Evolutionary conservation across 2,888 invertebrate genomes (phyloP), one percentile per base, ranked within the genome.

Genomic region (Busseola fusca): DNA sequence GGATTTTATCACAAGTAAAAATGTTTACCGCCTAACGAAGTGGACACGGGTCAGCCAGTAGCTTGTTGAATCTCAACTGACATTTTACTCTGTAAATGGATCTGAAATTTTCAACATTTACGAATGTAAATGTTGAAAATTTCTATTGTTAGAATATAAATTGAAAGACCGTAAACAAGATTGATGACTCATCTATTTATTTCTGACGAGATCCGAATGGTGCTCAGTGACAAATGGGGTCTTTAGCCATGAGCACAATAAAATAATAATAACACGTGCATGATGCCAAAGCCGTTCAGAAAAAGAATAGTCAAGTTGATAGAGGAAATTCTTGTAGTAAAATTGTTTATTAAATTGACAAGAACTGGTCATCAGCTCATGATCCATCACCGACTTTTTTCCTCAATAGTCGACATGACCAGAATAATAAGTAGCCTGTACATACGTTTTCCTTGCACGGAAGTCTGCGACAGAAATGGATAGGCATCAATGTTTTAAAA

Each of bases 121-220:
- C n/a, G n/a, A n/a, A n/a, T n/a, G n/a, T n/a, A n/a, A n/a, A n/a
- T n/a, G n/a, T n/a, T n/a, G n/a, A n/a, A n/a, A n/a, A 52, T 34
- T 52, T 63, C 37, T 78, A 63, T 62, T 48, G 34, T 45, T 57
- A 27, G 27, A 54, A 59, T 48, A 30, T 48, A 64, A 59, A 59
- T 59, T 1, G 10, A 69, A n/a, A 21, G 21, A 52, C 16, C 21
- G 25, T 76, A 59, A 52, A 48, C 58, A 71, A 71, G 60, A 74
- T 78, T 73, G 45, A 62, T 72, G 37, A 25, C 37, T 45, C 5
- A 30, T 45, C 56, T 64, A 62, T 78, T 72, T 60, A 72, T 71
- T 71, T 37, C 34, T 52, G 77, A 59, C 58, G 21, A 52, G 50
- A 77, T 4, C 27, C 25, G 42, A 60, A 62, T 57, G n/a, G 34